Percentiles rank a stretch among this genome's conserved stretches.
These are phyloP conservation scores for Cephalotes varians DNA, from an alignment of 2,888 invertebrate species.

Conservation along the genomic window DNA sequence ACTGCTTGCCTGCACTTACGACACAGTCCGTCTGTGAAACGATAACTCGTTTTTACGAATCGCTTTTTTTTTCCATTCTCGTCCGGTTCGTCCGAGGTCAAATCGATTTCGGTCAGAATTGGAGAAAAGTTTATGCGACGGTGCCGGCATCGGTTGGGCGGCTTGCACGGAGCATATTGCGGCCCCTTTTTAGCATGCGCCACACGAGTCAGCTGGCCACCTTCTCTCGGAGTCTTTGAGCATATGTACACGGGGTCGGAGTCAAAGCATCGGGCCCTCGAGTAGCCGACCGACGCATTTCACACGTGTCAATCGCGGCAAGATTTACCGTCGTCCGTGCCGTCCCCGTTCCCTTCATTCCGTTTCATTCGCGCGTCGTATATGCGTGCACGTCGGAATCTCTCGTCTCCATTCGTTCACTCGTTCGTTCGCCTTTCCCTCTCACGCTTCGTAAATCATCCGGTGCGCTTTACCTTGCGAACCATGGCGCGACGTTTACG, in stretches of 20 bases:
- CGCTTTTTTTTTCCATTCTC: conserved; percentile 61
- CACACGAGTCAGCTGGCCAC: conserved; percentile 42
- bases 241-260: conserved; percentile 58
- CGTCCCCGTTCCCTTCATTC: conserved; percentile 41
- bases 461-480: conserved; percentile 71
- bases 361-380: conserved; percentile 53
- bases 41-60: conserved; percentile 42
- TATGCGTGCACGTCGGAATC: conserved; percentile 42
- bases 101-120: conserved; percentile 83
- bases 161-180: conserved; percentile 48
- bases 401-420: conserved; percentile 61
- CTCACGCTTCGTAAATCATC: conserved; percentile 81
- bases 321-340: conserved; percentile 81
- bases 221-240: conserved; percentile 42
- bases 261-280: conserved; percentile 68
- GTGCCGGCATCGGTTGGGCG: conserved; percentile 50
- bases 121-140: conserved; percentile 82
- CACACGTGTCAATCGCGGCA: conserved; percentile 83
- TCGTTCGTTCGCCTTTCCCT: conserved; percentile 71
- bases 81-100: conserved; percentile 76
- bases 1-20: conserved; percentile 53
- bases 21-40: conserved; percentile 50
- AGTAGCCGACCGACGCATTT: conserved; percentile 82
- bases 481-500: conserved; percentile 70
- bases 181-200: conserved; percentile 40